Conservation (phyloP, 2,888 invertebrate genomes). For the Bedellia somnulentella region DNA sequence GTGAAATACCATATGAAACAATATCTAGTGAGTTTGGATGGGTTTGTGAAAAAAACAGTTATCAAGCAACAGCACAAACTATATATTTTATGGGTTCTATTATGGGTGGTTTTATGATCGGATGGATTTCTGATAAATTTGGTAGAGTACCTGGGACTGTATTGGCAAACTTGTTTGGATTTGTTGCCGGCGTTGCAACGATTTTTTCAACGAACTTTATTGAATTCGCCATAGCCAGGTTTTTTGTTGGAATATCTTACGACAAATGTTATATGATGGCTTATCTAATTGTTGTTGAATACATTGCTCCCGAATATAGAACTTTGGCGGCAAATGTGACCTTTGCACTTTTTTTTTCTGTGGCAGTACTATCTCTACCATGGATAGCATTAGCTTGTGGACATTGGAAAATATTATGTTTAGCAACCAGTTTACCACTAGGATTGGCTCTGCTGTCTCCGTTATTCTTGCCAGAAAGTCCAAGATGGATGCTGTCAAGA, state of each 20-base stretch:
- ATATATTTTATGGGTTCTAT: slow-evolving; percentile 8
- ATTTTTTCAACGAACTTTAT: slow-evolving; percentile 6
- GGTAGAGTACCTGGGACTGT: slow-evolving; percentile 8
- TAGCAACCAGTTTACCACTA: slow-evolving; percentile 10
- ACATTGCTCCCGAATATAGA: slow-evolving; percentile 9
- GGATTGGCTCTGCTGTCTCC: slow-evolving; percentile 22
- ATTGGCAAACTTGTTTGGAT: slow-evolving; percentile 6
- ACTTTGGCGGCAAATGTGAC: slow-evolving; percentile 7
- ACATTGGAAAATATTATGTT: slow-evolving; percentile 7
- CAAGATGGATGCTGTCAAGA: slow-evolving; percentile 29
- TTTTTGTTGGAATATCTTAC: slow-evolving; percentile 7
- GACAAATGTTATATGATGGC: slow-evolving; percentile 8
- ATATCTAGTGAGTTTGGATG: slow-evolving; percentile 8
- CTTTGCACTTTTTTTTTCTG: slow-evolving; percentile 7
- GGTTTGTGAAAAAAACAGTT: slow-evolving; percentile 9
- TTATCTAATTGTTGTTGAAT: slow-evolving; percentile 8
- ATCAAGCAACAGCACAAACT: slow-evolving; percentile 9
- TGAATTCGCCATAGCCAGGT: slow-evolving; percentile 7
- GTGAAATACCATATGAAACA: slow-evolving; percentile 9
- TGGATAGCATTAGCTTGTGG: slow-evolving; percentile 9
- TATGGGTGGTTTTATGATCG: slow-evolving; percentile 6
- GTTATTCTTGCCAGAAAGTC: slow-evolving; percentile 28
- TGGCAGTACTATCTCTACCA: slow-evolving; percentile 6
- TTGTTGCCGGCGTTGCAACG: slow-evolving; percentile 6
- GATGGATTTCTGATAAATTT: slow-evolving; percentile 7